phyloP scores from a whole-genome alignment of 2,888 invertebrate genomes.

The Myopa tessellatipennis region DNA sequence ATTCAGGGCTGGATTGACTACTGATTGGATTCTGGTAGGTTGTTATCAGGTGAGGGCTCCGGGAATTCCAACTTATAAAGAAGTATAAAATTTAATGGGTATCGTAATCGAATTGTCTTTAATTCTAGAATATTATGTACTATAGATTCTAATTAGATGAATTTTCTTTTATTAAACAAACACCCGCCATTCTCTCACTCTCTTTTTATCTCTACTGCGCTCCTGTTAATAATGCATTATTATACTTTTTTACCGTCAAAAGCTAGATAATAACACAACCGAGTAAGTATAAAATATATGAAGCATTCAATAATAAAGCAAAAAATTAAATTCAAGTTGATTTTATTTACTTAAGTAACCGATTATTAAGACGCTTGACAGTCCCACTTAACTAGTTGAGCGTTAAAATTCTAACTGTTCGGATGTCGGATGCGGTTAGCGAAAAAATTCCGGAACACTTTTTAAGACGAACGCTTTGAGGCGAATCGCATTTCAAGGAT shows the following conservation, averaged over 20 bases:
- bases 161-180: too few relatives aligned
- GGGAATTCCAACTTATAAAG: too few relatives aligned
- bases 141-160: too few relatives aligned
- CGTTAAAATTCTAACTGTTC: conserved; percentile 60
- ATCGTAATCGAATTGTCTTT: too few relatives aligned
- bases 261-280: conserved; percentile 17
- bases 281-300: conserved; percentile 1
- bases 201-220: background rate
- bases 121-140: too few relatives aligned
- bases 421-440: conserved; percentile 49
- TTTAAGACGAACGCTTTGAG: background rate
- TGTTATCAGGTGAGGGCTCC: too few relatives aligned
- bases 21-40: too few relatives aligned
- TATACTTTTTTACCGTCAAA: conserved; percentile 9
- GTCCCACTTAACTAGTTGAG: conserved; percentile 59
- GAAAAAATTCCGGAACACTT: background rate
- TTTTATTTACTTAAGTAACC: conserved; percentile 38
- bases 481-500: background rate
- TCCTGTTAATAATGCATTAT: conserved; percentile 1
- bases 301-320: conserved; percentile 27
- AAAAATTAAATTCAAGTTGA: conserved; percentile 8
- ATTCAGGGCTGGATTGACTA: too few relatives aligned
- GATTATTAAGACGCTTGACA: conserved; percentile 59
- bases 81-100: too few relatives aligned
- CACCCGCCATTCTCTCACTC: too few relatives aligned